Base-by-base conservation (phyloP, 2,797 vertebrate species). In the Malurus splendens region DNA sequence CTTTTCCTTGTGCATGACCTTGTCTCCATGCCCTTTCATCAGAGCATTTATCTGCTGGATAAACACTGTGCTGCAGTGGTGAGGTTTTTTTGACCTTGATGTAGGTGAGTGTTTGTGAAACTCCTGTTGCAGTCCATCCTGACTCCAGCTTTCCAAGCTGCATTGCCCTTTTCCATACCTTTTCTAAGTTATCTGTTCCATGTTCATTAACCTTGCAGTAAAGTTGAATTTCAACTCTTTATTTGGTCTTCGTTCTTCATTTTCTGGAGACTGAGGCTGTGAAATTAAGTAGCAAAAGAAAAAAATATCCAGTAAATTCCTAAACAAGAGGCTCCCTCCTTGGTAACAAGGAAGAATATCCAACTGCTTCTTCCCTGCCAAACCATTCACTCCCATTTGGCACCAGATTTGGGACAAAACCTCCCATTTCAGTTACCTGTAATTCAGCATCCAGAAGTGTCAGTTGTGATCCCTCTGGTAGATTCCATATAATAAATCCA, bases 151-250 rank as follows among this genome's bases (percentile, higher is more conserved):
- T 84, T 48, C 64, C n/a, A 4, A 24, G 22, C 22, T 77, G 61
- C 77, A 68, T 45, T 30, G 28, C 36, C 45, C 28, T 22, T 18
- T 33, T 75, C 38, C 12, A 1, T 24, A 41, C 24, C 2, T 73
- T 82, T 82, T 65, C 9, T 16, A 45, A 70, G 28, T 19, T 38
- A 23, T 1, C 45, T 57, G 41, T 51, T 38, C 32, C 59, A 23
- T 79, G 89, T 68, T 38, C 74, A 64, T 86, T 74, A 70, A 89
- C 81, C 80, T 73, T 48, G 5, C 39, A 90, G 86, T 95, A 86
- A 95, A 95, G 72, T 78, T 47, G 3, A 36, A 18, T 24, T 65
- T 68, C 6, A 91, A 54, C 16, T 71, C 56, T 18, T 16, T 16
- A 6, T 14, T 27, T 47, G 30, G 20, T 27, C 17, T 38, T 52